Evolutionary conservation across 2,797 vertebrate genomes (phyloP), one percentile per base, ranked within the genome.

Genomic region (Vireo griseus): DNA sequence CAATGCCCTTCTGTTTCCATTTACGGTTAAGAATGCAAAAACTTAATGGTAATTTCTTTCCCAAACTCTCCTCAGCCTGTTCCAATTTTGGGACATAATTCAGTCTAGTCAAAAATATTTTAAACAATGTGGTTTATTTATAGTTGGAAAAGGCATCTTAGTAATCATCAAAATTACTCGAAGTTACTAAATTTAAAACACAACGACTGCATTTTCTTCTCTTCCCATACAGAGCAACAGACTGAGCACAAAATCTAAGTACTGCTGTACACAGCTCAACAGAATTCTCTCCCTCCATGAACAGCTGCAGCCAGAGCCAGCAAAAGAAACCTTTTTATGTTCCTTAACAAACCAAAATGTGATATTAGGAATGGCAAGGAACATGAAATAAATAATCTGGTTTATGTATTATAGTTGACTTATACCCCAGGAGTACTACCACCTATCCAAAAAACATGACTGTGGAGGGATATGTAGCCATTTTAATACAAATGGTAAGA

Each of bases 11-110:
- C 83, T 96, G 92, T 94, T 97, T 94, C 95, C 95, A 96, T 95
- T 96, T 97, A 97, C 3, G 29, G 91, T 94, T 96, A 96, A 95
- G 92, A 96, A 97, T 91, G 89, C 55, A 84, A 94, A 94, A 94
- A 67, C 65, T 68, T 80, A 68, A 91, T 54, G 15, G 9, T 81
- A 89, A 95, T 94, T 97, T 95, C 84, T 93, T 94, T 94, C 92
- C 92, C 92, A 94, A 94, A 94, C 67, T 91, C 86, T 83, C 48
- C 48, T 90, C 91, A 96, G 87, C 69, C 82, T 96, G 89, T 94
- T 97, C 92, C 90, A 94, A 95, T 94, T 96, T 76, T 18, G 66
- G 69, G 90, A 81, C 66, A 79, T 91, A 94, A 92, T 78, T 96
- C 73, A 88, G 89, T 91, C 87, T 81, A 92, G 92, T 92, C 63